A percentile compares a stretch with the other conserved stretches of the same genome.
phyloP scores from a whole-genome alignment of 2,113 vertebrate genomes.

The Bubo blakistoni region DNA sequence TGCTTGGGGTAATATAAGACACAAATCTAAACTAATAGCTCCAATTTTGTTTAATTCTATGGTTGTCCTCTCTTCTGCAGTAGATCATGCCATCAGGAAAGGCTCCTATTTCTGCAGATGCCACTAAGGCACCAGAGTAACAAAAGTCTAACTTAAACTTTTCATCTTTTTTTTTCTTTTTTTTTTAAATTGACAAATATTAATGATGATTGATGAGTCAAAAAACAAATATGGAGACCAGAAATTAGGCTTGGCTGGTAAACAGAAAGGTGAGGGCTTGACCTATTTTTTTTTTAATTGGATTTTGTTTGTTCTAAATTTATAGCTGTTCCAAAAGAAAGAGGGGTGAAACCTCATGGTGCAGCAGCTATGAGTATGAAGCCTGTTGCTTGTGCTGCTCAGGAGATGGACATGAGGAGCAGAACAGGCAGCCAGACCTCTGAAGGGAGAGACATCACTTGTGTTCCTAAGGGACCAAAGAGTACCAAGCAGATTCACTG shows the following conservation, averaged over 20 bases:
- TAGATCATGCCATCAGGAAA: background rate
- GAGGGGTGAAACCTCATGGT: background rate
- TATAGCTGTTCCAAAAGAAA: background rate
- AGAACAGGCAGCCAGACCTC: background rate
- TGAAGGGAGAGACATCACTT: background rate
- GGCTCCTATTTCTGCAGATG: background rate
- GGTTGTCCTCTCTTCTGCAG: background rate
- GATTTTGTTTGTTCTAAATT: background rate
- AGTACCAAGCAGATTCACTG: background rate
- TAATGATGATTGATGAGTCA: background rate
- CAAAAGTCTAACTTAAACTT: background rate
- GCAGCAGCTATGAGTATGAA: rapidly evolving
- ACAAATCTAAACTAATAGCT: background rate
- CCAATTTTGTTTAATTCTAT: background rate
- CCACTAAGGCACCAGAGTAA: background rate
- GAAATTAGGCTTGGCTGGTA: background rate
- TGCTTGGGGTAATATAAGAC: background rate
- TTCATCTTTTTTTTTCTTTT: background rate
- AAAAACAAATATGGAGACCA: background rate
- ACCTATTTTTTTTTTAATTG: background rate
- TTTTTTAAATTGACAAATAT: background rate
- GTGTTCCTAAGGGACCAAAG: background rate
- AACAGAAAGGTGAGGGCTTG: background rate
- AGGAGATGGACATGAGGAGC: background rate
- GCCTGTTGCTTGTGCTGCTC: background rate